These are phyloP conservation scores for Campaea margaritaria DNA, from an alignment of 2,888 invertebrate genomes.

Conservation along the genomic window DNA sequence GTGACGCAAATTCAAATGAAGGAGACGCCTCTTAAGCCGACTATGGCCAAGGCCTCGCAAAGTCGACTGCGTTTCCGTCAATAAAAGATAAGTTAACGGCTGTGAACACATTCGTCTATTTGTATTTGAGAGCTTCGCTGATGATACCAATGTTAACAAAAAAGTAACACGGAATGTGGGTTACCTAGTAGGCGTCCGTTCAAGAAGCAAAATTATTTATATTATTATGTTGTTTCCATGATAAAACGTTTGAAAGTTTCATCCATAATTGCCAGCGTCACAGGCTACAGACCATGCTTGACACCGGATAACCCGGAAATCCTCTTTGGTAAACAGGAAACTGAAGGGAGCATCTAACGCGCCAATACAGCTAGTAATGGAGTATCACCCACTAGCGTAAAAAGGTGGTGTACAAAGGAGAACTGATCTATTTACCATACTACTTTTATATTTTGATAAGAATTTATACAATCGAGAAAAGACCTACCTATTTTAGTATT, in stretches of 20 bases:
- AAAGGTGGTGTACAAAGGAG: neutral
- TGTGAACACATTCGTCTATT: neutral
- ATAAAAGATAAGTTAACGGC: constrained; percentile 9
- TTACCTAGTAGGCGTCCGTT: no score
- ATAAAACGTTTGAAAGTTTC: neutral
- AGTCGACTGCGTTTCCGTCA: constrained; percentile 21
- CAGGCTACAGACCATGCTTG: neutral
- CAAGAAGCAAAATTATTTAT: no score
- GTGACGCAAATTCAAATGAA: constrained; percentile 26
- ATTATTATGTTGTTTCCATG: neutral
- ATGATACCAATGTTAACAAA: neutral
- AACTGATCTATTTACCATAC: no score
- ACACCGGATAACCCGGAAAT: constrained; percentile 5
- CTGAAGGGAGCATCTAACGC: constrained; percentile 12
- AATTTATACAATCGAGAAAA: no score
- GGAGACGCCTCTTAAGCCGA: neutral
- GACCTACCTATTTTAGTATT: no score
- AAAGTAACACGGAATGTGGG: neutral
- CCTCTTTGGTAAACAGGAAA: constrained; percentile 17
- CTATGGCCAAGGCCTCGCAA: constrained; percentile 1
- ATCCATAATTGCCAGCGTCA: no score
- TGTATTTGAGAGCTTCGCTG: neutral
- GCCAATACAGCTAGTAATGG: neutral
- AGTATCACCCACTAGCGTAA: neutral
- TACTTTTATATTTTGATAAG: no score